Percentiles rank a stretch among this genome's conserved stretches.
These are phyloP conservation scores for Choristoneura rosaceana DNA, from an alignment of 2,888 invertebrate genomes.

Conservation along the genomic window DNA sequence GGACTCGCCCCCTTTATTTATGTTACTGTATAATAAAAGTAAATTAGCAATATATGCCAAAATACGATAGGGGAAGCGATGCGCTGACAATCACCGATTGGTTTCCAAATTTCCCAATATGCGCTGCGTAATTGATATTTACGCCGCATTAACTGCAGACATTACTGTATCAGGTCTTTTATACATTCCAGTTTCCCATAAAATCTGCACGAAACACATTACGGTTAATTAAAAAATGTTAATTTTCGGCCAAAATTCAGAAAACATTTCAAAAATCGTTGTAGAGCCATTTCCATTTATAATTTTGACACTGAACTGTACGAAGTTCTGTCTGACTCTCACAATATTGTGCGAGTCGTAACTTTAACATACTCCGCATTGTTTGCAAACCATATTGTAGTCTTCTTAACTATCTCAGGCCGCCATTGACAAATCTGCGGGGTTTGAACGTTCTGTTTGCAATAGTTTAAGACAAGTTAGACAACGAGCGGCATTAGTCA, in stretches of 20 bases:
- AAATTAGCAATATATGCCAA: slow-evolving; percentile 76
- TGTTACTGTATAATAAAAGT: slow-evolving; percentile 73
- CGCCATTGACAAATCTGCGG: slow-evolving; percentile 76
- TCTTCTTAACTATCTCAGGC: slow-evolving; percentile 56
- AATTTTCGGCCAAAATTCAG: background rate
- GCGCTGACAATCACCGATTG: slow-evolving; percentile 65
- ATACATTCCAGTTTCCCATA: slow-evolving; percentile 29
- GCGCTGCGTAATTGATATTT: slow-evolving; percentile 79
- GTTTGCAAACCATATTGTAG: slow-evolving; percentile 64
- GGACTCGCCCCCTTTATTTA: slow-evolving; percentile 61
- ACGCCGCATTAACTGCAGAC: slow-evolving; percentile 70
- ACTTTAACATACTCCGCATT: slow-evolving; percentile 54
- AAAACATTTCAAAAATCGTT: background rate
- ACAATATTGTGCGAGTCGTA: background rate
- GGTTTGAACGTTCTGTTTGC: slow-evolving; percentile 69
- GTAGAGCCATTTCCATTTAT: background rate
- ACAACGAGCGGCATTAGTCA: slow-evolving; percentile 74
- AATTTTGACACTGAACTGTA: background rate
- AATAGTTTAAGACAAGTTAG: slow-evolving; percentile 78
- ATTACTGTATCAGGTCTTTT: slow-evolving; percentile 61
- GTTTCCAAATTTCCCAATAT: slow-evolving; percentile 70
- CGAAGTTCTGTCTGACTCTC: background rate
- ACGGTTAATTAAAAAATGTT: slow-evolving; percentile 25
- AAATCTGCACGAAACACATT: slow-evolving; percentile 8
- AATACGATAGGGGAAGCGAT: slow-evolving; percentile 59